Evolutionary conservation across 2,888 invertebrate genomes (phyloP).

Genomic region (Trissonchulus latispiculum): DNA sequence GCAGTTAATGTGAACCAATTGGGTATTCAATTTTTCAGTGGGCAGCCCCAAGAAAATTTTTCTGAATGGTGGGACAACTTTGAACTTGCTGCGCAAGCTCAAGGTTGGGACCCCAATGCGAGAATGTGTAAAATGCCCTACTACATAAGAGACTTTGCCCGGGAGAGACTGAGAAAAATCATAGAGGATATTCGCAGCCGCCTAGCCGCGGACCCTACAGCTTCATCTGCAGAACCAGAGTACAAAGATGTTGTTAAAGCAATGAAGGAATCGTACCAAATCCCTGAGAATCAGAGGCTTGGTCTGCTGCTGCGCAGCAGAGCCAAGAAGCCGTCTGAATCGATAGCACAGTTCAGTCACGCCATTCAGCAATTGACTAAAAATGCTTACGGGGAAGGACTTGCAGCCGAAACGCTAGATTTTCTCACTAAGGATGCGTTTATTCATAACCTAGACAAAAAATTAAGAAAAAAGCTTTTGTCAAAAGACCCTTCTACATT

Average conservation of each 20-base stretch:
- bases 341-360: neutral
- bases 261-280: neutral
- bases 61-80: neutral
- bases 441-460: neutral
- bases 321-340: neutral
- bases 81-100: neutral
- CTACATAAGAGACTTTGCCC: neutral
- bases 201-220: neutral
- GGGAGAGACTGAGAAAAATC: neutral
- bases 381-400: neutral
- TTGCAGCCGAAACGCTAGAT: neutral
- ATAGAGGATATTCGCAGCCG: neutral
- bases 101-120: neutral
- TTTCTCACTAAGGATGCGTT: neutral
- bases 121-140: neutral
- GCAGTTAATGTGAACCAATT: neutral
- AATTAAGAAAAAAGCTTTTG: neutral
- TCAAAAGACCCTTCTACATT: neutral
- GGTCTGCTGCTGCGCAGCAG: neutral
- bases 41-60: neutral
- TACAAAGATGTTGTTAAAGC: neutral
- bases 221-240: neutral
- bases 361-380: neutral
- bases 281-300: neutral
- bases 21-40: neutral